Evolutionary conservation across 2,888 invertebrate genomes (phyloP).

Genomic region (Helobdella robusta): DNA sequence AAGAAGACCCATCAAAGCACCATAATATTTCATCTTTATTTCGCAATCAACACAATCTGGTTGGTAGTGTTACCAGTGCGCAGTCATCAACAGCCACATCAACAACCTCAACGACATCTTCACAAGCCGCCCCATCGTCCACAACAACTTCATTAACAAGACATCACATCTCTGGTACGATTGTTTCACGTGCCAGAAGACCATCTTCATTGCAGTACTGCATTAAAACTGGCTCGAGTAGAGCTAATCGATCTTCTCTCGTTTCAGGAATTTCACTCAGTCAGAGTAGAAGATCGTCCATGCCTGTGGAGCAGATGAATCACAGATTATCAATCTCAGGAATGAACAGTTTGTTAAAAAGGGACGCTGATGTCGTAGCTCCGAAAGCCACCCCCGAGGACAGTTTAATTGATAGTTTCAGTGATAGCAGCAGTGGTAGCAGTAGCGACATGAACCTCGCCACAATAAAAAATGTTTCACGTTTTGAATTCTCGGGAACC

Average conservation of each 20-base stretch:
- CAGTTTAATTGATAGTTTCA: conserved; percentile 32
- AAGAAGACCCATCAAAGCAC: conserved; percentile 15
- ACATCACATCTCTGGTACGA: not conserved
- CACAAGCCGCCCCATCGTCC: not conserved
- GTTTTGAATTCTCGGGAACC: too few relatives aligned
- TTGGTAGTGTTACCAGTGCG: not conserved
- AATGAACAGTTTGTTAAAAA: not conserved
- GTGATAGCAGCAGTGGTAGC: conserved; percentile 15
- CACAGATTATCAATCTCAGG: not conserved
- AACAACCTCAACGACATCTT: conserved; percentile 5
- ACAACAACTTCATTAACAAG: not conserved
- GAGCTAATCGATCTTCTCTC: conserved; percentile 4
- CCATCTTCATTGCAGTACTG: conserved; percentile 30
- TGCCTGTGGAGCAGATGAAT: not conserved
- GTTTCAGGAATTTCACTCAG: conserved; percentile 6
- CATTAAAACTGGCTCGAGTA: conserved; percentile 20
- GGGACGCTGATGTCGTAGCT: conserved; percentile 24
- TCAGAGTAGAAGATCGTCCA: not conserved
- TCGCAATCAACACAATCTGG: too few relatives aligned
- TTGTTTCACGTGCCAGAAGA: conserved; percentile 19
- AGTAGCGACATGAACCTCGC: not conserved
- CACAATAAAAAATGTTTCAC: too few relatives aligned
- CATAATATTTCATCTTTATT: conserved; percentile 12
- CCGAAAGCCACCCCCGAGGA: conserved; percentile 35
- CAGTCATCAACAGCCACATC: not conserved